phyloP scores from a whole-genome alignment of 2,888 invertebrate species.

The Mimas tiliae region DNA sequence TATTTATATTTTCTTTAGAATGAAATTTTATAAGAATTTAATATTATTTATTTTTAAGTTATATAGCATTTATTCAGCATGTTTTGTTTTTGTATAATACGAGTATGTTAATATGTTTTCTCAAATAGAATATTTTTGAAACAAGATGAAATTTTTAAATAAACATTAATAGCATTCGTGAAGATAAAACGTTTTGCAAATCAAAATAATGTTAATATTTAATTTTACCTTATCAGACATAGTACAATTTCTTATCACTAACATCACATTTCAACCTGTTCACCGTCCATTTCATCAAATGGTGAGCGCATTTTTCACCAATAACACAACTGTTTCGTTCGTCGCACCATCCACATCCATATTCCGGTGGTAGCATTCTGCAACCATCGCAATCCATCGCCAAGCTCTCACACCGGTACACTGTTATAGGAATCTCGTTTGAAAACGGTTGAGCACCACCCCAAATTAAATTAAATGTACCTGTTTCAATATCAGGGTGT shows the following conservation, averaged over 20 bases:
- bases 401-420: slow-evolving; percentile 45
- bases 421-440: slow-evolving; percentile 47
- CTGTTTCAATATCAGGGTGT: slow-evolving; percentile 37
- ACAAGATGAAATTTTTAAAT: neutral
- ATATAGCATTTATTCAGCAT: no score
- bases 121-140: no score
- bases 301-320: slow-evolving; percentile 25
- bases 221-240: slow-evolving; percentile 26
- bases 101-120: no score
- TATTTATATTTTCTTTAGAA: no score
- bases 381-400: slow-evolving; percentile 31
- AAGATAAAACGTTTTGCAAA: neutral
- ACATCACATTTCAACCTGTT: slow-evolving; percentile 31
- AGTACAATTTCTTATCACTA: slow-evolving; percentile 41
- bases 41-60: no score
- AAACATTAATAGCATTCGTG: neutral
- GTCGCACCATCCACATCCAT: slow-evolving; percentile 34
- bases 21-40: no score
- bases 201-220: neutral
- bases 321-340: slow-evolving; percentile 26
- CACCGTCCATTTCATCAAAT: slow-evolving; percentile 23
- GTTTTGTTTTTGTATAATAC: no score
- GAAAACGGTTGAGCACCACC: slow-evolving; percentile 53
- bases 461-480: slow-evolving; percentile 45
- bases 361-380: slow-evolving; percentile 28